Conservation (phyloP, 1,140 invertebrate species). For the Vollenhovia emeryi region DNA sequence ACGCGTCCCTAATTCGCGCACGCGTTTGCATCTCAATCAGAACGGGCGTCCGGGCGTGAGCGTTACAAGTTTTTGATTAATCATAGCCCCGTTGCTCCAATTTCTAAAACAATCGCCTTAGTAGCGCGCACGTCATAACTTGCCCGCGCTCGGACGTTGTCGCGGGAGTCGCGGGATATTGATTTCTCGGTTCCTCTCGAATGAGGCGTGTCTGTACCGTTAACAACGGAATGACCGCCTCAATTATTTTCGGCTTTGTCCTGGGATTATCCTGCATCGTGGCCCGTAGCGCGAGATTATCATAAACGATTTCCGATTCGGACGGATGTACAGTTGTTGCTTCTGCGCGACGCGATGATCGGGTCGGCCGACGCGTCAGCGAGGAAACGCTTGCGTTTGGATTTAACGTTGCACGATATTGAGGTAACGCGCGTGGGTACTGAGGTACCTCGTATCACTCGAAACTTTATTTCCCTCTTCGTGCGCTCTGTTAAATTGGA, state of each 20-base stretch:
- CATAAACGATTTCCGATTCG: conserved; percentile 15
- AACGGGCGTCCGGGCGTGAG: conserved; percentile 5
- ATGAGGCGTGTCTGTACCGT: conserved; percentile 15
- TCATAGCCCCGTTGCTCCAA: conserved; percentile 32
- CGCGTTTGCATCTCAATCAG: background rate
- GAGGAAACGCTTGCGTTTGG: background rate
- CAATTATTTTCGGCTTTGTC: conserved; percentile 26
- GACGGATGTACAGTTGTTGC: background rate
- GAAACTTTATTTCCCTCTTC: background rate
- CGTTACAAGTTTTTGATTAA: conserved; percentile 63
- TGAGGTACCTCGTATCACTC: background rate
- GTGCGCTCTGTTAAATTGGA: background rate
- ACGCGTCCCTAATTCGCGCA: background rate
- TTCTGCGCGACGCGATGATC: background rate
- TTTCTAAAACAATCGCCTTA: conserved; percentile 62
- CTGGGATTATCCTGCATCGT: background rate
- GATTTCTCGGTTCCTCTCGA: conserved; percentile 58
- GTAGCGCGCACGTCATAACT: conserved; percentile 63
- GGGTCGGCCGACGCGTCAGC: background rate
- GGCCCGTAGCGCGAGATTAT: background rate
- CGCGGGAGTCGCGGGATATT: conserved; percentile 54
- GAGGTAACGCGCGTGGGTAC: background rate
- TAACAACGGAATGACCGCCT: conserved; percentile 27
- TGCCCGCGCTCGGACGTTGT: conserved; percentile 53
- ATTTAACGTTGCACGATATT: background rate